Conservation (phyloP, 2,113 vertebrate species). For the Chaenogobius annularis region DNA sequence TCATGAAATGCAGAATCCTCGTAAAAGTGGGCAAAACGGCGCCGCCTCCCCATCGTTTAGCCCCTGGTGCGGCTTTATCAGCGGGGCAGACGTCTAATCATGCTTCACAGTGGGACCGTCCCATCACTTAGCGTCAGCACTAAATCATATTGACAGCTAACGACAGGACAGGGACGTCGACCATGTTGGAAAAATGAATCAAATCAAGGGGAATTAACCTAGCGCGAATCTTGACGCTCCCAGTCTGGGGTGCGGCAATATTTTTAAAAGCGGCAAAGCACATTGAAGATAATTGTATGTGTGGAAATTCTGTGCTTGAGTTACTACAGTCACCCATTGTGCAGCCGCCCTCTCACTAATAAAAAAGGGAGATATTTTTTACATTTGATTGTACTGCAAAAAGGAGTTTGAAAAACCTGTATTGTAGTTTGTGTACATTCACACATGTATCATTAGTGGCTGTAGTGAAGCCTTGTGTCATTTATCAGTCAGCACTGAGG, state of each 20-base stretch:
- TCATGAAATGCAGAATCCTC: constrained; percentile 6
- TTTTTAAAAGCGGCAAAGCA: constrained; percentile 26
- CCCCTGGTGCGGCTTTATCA: constrained; percentile 37
- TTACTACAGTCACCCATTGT: constrained; percentile 24
- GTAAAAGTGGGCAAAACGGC: constrained; percentile 16
- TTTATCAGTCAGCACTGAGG: no score
- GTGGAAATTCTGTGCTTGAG: constrained; percentile 37
- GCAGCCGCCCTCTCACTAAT: constrained; percentile 48
- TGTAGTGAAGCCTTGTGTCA: no score
- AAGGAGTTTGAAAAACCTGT: background rate
- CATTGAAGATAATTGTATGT: constrained; percentile 37
- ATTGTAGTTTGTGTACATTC: background rate
- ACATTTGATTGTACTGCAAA: constrained; percentile 36
- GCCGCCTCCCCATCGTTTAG: background rate
- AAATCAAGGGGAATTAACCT: constrained; percentile 36
- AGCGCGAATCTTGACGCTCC: constrained; percentile 27
- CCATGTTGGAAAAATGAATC: constrained; percentile 40
- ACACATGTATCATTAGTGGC: background rate
- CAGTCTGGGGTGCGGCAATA: constrained; percentile 4
- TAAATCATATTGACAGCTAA: constrained; percentile 61
- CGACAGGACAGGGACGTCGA: constrained; percentile 37
- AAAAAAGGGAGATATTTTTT: constrained; percentile 48
- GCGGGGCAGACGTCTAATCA: constrained; percentile 58
- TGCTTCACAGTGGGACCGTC: constrained; percentile 52
- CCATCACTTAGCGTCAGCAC: constrained; percentile 51